These are phyloP conservation scores for Drosophila fulvimacula DNA, from an alignment of 2,888 invertebrate genomes.

Conservation along the genomic window DNA sequence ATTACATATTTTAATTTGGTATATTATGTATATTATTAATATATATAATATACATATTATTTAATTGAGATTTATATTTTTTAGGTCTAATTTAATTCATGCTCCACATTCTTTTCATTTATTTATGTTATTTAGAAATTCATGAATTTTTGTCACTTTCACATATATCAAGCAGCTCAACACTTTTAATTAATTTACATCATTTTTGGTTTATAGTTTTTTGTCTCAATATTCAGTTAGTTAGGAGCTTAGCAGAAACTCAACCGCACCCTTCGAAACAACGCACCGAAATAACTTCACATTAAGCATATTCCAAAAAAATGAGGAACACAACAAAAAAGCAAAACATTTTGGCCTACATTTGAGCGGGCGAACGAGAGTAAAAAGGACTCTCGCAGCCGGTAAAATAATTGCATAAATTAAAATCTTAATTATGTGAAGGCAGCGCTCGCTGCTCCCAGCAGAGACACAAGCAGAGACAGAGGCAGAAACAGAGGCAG, in stretches of 20 bases:
- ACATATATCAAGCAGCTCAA: background rate
- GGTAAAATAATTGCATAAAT: conserved; percentile 81
- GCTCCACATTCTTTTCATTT: background rate
- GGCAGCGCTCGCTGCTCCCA: conserved; percentile 44
- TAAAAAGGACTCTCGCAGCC: conserved; percentile 64
- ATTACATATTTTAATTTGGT: no score
- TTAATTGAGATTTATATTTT: background rate
- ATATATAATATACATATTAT: background rate
- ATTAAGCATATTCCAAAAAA: conserved; percentile 11
- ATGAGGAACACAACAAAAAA: conserved; percentile 25
- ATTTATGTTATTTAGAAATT: background rate
- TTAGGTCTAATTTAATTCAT: background rate
- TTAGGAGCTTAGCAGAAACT: conserved; percentile 23
- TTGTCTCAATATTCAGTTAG: conserved; percentile 1
- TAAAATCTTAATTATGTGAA: conserved; percentile 79
- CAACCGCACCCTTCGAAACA: conserved; percentile 66
- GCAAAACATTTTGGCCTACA: conserved; percentile 58
- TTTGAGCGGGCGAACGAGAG: conserved; percentile 41
- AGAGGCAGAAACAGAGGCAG: conserved; percentile 16
- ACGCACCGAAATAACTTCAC: conserved; percentile 70
- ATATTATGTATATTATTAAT: no score
- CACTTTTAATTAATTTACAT: background rate
- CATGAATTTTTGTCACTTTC: background rate
- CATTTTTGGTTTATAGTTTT: background rate
- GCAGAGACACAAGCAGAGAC: conserved; percentile 11